Percentiles rank a stretch among this genome's conserved stretches.
Conservation (phyloP, 2,113 vertebrate genomes). For the Ammodramus savannarum region DNA sequence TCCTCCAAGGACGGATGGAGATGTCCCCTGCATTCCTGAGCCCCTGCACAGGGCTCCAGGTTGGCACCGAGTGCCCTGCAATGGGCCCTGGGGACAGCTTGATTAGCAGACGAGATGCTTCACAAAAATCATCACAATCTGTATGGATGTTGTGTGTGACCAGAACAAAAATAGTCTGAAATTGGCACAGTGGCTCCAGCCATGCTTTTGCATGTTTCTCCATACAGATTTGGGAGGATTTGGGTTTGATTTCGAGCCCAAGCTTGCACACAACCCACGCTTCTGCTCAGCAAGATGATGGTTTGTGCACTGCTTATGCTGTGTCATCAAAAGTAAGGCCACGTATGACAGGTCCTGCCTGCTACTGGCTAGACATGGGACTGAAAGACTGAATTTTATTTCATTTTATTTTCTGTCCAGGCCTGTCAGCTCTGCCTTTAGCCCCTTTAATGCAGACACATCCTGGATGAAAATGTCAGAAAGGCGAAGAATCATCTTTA, state of each 20-base stretch:
- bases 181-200: not conserved
- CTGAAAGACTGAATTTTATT: not conserved
- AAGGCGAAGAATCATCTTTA: not conserved
- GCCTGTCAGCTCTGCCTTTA: not conserved
- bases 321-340: not conserved
- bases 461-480: conserved; percentile 56
- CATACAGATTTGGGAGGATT: not conserved
- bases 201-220: not conserved
- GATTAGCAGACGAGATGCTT: conserved; percentile 57
- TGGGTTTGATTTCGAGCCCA: not conserved
- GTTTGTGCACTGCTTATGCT: not conserved
- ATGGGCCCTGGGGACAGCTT: not conserved
- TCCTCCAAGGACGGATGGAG: not conserved
- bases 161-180: not conserved
- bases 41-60: not conserved
- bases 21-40: rapidly evolving
- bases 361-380: not conserved
- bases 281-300: not conserved
- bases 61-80: not conserved
- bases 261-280: not conserved
- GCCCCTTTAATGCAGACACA: not conserved
- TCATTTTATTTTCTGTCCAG: not conserved
- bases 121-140: conserved; percentile 41
- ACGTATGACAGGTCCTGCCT: rapidly evolving
- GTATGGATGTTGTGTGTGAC: not conserved